Conservation (phyloP, 2,888 invertebrate species). For the Scaptomyza polygonia region DNA sequence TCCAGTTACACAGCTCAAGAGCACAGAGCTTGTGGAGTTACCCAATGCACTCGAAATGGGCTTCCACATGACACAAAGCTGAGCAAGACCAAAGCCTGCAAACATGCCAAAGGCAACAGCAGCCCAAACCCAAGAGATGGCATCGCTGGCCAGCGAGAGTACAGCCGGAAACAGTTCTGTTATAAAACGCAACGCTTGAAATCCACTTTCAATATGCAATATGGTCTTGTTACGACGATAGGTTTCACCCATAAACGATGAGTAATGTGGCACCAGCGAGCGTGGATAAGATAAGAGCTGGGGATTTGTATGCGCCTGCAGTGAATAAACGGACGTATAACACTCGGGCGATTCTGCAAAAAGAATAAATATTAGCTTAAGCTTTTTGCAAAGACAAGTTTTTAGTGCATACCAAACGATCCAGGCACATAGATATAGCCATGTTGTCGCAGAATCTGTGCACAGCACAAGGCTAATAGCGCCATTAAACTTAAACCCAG, state of each 20-base stretch:
- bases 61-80: slow-evolving; percentile 96
- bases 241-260: slow-evolving; percentile 83
- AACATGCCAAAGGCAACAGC: slow-evolving; percentile 93
- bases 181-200: slow-evolving; percentile 92
- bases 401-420: slow-evolving; percentile 89
- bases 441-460: slow-evolving; percentile 90
- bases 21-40: slow-evolving; percentile 90
- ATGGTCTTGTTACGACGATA: slow-evolving; percentile 74
- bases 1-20: slow-evolving; percentile 91
- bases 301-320: slow-evolving; percentile 87
- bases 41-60: slow-evolving; percentile 93
- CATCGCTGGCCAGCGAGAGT: slow-evolving; percentile 89
- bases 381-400: neutral
- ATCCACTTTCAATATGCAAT: slow-evolving; percentile 88
- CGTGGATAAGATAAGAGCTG: slow-evolving; percentile 85
- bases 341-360: slow-evolving; percentile 89
- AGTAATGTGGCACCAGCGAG: slow-evolving; percentile 82
- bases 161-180: slow-evolving; percentile 96
- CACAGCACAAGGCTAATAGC: slow-evolving; percentile 92
- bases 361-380: neutral
- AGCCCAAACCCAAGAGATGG: slow-evolving; percentile 94
- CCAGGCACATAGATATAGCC: slow-evolving; percentile 92
- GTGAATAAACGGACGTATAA: slow-evolving; percentile 88
- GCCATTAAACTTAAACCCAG: slow-evolving; percentile 90
- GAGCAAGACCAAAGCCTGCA: slow-evolving; percentile 94